A percentile compares a stretch with the other conserved stretches of the same genome.
These are phyloP conservation scores for cattle (Bos taurus) DNA, from an alignment of 2,113 vertebrate genomes.

Conservation along the genomic window DNA sequence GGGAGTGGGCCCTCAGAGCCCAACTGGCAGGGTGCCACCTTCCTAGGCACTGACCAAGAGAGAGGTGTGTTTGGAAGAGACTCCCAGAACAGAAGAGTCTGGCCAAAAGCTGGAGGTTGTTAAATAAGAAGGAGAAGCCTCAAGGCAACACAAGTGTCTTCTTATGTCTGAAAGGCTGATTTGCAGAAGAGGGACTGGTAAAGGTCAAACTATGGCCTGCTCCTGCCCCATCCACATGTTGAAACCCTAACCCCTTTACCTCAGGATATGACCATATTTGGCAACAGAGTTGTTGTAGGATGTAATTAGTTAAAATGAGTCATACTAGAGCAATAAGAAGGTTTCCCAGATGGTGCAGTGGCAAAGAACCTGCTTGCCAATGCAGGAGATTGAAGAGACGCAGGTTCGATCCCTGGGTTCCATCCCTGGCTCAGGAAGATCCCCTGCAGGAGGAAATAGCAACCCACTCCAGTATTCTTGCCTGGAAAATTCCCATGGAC, in stretches of 20 bases:
- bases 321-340: background rate
- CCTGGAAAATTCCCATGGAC: background rate
- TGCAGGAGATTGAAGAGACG: background rate
- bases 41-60: constrained; percentile 8
- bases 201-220: background rate
- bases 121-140: constrained; percentile 30
- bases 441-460: background rate
- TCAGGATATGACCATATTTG: background rate
- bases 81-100: background rate
- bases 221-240: too few relatives aligned
- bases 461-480: background rate
- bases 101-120: background rate
- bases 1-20: background rate
- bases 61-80: constrained; percentile 4
- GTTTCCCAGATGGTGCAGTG: background rate
- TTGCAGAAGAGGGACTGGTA: background rate
- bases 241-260: background rate
- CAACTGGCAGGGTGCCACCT: background rate
- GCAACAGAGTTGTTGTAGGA: background rate
- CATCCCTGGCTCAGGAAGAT: background rate
- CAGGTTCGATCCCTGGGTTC: background rate
- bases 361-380: background rate
- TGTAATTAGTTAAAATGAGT: background rate
- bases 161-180: background rate
- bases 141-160: background rate